Evolutionary conservation across 2,797 vertebrate genomes (phyloP), one percentile per base, ranked within the genome.

Genomic region (Micrastur ruficollis): DNA sequence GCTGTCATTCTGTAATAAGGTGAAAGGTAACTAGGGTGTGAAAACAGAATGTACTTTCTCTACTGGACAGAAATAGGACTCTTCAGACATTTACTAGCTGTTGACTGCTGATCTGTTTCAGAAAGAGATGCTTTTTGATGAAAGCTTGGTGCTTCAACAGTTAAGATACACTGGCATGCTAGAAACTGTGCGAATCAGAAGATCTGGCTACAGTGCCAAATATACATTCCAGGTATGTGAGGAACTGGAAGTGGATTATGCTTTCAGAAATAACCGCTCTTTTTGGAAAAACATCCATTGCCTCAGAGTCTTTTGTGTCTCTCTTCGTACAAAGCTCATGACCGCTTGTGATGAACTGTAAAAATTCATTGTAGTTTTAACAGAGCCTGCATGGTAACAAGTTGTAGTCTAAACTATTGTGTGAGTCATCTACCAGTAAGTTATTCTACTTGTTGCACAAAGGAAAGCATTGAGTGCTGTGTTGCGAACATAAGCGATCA

Each of bases 121-220:
- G 99, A 99, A 97, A 94, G 99, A 99, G 97, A 99, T 99, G 97
- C 97, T 98, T 90, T 99, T 99, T 66, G 99, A 99, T 15, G 99
- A 99, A 49, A 98, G 97, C 20, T 98, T 99, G 97, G 99, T 99
- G 50, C 96, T 99, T 90, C 99, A 99, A 97, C 99, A 99, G 98
- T 97, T 99, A 83, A 98, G 99, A 81, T 99, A 99, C 97, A 99
- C 99, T 1, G 99, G 99, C 86, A 99, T 99, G 99, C 97, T 99
- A 93, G 99, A 99, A 97, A 99, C 99, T 0, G 99, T 99, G 93
- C 98, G 99, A 16, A 99, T 99, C 97, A 98, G 99, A 83, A 98
- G 99, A 87, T 99, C 99, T 1, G 99, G 99, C 89, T 99, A 99
- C 59, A 99, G 99, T 44, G 99, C 99, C 96, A 99, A 99, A 97